These are phyloP conservation scores for Talpa occidentalis DNA, from an alignment of 2,113 vertebrate species.

Conservation along the genomic window DNA sequence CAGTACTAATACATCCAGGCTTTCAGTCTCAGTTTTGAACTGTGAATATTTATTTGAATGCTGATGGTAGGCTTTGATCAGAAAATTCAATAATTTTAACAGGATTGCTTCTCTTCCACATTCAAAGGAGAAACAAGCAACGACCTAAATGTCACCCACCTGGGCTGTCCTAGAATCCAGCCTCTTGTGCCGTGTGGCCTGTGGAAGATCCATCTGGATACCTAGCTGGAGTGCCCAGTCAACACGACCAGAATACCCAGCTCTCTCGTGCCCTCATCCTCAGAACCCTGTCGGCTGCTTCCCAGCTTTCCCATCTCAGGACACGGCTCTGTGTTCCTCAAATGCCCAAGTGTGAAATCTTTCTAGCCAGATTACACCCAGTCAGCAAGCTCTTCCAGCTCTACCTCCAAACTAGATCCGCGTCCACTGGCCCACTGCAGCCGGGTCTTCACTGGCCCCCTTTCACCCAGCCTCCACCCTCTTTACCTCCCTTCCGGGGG, in stretches of 20 bases:
- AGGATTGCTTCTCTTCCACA: neutral
- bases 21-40: neutral
- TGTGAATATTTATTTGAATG: neutral
- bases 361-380: neutral
- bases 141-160: neutral
- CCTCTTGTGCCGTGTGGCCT: neutral
- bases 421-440: too few relatives aligned
- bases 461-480: neutral
- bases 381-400: neutral
- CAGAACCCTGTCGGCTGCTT: neutral
- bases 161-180: neutral
- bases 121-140: neutral
- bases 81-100: neutral
- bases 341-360: neutral
- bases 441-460: neutral
- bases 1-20: neutral
- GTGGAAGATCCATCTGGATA: neutral
- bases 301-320: neutral
- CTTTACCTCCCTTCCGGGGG: neutral
- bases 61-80: neutral
- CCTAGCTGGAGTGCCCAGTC: neutral
- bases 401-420: neutral
- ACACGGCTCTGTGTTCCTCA: neutral
- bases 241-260: neutral
- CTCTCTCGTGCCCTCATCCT: neutral